Evolutionary conservation across 2,113 vertebrate genomes (phyloP).

Genomic region (Pan troglodytes): NHGRI_mPanTro3-v2.1_pri NC_072421.2:137927501-137928000

Average conservation of each 20-base stretch:
- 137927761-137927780: background rate
- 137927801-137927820: background rate
- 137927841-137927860: background rate
- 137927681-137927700: background rate
- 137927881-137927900: background rate
- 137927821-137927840: background rate
- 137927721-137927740: background rate
- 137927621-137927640: background rate
- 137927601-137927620: background rate
- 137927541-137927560: background rate
- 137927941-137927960: background rate
- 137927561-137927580: background rate
- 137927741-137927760: background rate
- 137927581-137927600: background rate
- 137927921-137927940: background rate
- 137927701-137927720: background rate
- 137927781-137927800: background rate
- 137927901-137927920: background rate
- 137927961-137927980: background rate
- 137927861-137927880: background rate
- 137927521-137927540: background rate
- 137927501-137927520: background rate
- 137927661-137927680: background rate
- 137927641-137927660: background rate
- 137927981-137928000: background rate